Base-by-base conservation (phyloP, 2,888 invertebrate genomes). In the Trichogramma evanescens region DNA sequence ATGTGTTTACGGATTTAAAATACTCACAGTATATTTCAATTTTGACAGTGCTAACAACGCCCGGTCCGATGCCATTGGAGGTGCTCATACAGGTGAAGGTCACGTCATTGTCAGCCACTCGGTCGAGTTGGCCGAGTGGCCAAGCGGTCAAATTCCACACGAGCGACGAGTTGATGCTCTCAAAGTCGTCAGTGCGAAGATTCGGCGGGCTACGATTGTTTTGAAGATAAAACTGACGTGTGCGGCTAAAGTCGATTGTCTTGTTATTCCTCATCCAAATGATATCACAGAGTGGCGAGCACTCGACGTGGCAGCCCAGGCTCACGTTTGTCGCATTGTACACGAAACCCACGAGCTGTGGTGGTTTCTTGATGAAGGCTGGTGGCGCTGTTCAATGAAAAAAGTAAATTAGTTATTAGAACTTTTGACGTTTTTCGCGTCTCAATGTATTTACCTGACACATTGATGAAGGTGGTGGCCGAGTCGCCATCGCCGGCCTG, bases 1-100 rank as follows among this genome's bases (percentile, higher is more conserved):
- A 26, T 26, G 1, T 2, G 26, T 26, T 26, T 26, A 26, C 26
- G 26, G 26, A 26, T 26, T 26, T 26, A 26, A 13, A 50, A 7
- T 58, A 85, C 91, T 87, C 77, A 95, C 95, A 95, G 80, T 95
- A 93, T 38, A 94, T 91, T 63, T 89, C 89, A 71, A 95, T 91
- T 72, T 88, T 87, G 48, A 93, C 92, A 59, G 87, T 88, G 74
- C 90, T 91, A 70, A 87, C 86, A 64, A 94, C 93, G 3, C 91
- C 88, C 0, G 85, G 81, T 0, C 94, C 93, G 53, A 90, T 89
- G 5, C 83, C 82, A 77, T 92, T 93, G 50, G 83, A 80, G 5
- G 87, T 88, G 63, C 92, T 92, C 66, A 86, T 83, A 78, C 94
- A 94, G 40, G 90, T 90, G 79, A 93, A 94, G 75, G 88, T 87